Percentiles rank a stretch among this genome's conserved stretches.
Conservation (phyloP, 2,888 invertebrate species). For the Eubasilissa splendida region DNA sequence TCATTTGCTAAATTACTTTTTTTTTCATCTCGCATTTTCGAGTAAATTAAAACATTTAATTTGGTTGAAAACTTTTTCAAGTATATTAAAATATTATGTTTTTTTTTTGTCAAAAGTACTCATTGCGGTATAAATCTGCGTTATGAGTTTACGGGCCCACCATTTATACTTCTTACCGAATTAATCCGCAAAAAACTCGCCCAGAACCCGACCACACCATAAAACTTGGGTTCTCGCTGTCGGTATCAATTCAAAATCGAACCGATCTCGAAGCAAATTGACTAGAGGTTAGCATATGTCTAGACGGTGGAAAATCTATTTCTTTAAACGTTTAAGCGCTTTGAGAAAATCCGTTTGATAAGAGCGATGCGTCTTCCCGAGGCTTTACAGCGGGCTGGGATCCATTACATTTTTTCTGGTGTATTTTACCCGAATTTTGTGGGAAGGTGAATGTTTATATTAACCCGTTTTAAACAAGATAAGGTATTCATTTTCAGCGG, state of each 20-base stretch:
- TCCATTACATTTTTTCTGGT: not conserved
- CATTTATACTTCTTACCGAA: not conserved
- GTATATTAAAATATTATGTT: not conserved
- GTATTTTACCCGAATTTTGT: not conserved
- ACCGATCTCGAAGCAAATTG: conserved; percentile 20
- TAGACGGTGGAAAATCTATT: conserved; percentile 9
- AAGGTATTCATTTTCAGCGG: not conserved
- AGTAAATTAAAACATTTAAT: not conserved
- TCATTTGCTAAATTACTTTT: no score
- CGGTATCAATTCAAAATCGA: not conserved
- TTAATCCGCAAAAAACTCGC: not conserved
- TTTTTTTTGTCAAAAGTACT: no score
- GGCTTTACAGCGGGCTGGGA: no score
- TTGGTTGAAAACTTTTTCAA: not conserved
- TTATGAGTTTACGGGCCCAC: not conserved
- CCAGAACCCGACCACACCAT: not conserved
- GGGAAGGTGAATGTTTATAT: not conserved
- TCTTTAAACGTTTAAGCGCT: conserved; percentile 3
- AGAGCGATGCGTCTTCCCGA: no score
- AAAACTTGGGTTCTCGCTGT: not conserved
- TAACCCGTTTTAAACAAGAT: not conserved
- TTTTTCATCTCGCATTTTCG: not conserved
- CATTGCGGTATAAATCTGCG: no score
- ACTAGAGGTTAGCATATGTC: conserved; percentile 10
- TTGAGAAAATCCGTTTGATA: conserved; percentile 2